Evolutionary conservation across 2,797 vertebrate species (phyloP).

Genomic region (Hydrolagus colliei): DNA sequence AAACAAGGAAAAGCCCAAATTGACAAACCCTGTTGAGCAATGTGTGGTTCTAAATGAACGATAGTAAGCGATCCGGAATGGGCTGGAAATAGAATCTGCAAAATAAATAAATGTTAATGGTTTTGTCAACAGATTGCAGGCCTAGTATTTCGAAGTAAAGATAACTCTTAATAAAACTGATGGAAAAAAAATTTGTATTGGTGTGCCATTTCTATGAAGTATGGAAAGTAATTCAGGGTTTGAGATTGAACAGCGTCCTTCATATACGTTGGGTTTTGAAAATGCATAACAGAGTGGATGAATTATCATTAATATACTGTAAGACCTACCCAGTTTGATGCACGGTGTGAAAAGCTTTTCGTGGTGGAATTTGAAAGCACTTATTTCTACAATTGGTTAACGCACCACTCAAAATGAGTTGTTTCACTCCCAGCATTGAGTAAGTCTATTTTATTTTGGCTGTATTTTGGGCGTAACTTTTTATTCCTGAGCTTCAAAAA

Average conservation of each 20-base stretch:
- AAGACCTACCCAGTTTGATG: neutral
- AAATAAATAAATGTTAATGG: neutral
- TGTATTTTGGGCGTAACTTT: neutral
- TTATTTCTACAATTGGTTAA: neutral
- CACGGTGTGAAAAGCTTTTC: neutral
- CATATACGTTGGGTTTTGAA: conserved; percentile 3
- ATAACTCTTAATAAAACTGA: neutral
- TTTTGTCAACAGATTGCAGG: neutral
- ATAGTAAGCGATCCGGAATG: neutral
- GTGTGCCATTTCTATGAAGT: too few species aligned
- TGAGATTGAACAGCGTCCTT: conserved; percentile 3
- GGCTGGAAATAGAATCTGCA: too few species aligned
- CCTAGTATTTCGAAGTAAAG: neutral
- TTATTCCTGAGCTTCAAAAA: neutral
- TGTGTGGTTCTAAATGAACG: neutral
- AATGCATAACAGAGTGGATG: neutral
- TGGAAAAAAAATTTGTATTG: neutral
- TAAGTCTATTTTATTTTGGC: neutral
- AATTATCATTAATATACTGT: neutral
- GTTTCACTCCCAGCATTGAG: too few species aligned
- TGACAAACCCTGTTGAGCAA: neutral
- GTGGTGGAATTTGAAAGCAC: neutral
- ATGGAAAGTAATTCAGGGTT: neutral
- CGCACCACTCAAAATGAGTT: neutral
- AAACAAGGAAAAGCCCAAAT: too few species aligned